Conservation (phyloP, 2,113 vertebrate species). For the Melanotaenia duboulayi region DNA sequence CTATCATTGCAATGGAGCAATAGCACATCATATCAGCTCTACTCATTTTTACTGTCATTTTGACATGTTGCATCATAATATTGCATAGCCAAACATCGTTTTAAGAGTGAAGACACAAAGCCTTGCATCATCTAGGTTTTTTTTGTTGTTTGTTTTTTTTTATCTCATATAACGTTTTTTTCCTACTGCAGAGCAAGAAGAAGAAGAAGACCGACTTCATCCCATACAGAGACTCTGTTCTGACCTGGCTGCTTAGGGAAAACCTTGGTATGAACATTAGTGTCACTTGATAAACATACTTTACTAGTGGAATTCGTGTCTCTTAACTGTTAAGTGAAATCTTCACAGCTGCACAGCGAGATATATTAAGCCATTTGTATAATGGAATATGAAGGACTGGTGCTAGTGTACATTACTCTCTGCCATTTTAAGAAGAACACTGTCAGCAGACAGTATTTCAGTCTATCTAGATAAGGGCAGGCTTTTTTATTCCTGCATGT, state of each 20-base stretch:
- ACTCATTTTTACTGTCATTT: conserved; percentile 23
- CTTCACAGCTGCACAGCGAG: not conserved
- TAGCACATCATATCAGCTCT: conserved; percentile 10
- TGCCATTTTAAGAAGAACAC: conserved; percentile 53
- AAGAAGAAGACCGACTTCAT: conserved; percentile 99
- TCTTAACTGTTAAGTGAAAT: conserved; percentile 12
- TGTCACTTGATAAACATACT: conserved; percentile 1
- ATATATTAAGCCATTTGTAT: conserved; percentile 17
- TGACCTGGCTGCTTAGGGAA: conserved; percentile 98
- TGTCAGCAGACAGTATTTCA: conserved; percentile 69
- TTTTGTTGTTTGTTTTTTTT: not conserved
- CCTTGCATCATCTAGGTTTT: not conserved
- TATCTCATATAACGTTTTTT: not conserved
- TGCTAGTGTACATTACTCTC: conserved; percentile 40
- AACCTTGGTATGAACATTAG: conserved; percentile 89
- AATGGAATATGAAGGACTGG: conserved; percentile 10
- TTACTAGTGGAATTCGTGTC: conserved; percentile 5
- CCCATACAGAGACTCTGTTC: conserved; percentile 96
- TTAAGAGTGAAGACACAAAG: not conserved
- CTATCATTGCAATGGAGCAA: conserved; percentile 6
- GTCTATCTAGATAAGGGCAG: conserved; percentile 41
- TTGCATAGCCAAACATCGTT: conserved; percentile 7
- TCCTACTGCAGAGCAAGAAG: conserved; percentile 91
- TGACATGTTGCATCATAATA: conserved; percentile 14
- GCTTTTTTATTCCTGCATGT: conserved; percentile 1